Evolutionary conservation across 1,140 invertebrate genomes (phyloP), one percentile per base, ranked within the genome.

Genomic region (Condylostylus longicornis): DNA sequence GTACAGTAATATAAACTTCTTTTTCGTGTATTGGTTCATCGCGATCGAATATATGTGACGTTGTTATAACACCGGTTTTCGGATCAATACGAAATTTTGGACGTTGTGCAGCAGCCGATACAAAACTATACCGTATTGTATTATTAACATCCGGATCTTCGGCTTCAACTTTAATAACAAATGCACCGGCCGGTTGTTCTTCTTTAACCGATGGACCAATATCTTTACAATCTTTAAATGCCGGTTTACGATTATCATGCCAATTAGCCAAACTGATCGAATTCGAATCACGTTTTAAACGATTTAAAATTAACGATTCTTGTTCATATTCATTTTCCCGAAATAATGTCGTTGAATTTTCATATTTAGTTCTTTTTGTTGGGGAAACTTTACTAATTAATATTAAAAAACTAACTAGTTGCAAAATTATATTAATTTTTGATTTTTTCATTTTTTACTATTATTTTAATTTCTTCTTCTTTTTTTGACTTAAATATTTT

Each of bases 1-100:
- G 71, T 3, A 85, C 77, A 2, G 77, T 81, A 6, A 61, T 49
- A 32, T 60, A 61, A 2, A 58, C 57, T 61, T 84, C 80, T 53
- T 88, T 89, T 52, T 89, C 82, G 45, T 82, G 69, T 10, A 72
- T 70, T 7, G 85, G 85, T 49, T 88, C 84, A 54, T 90, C 86
- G 42, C 85, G 71, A 61, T 90, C 83, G 49, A 89, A 78, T 29
- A 70, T 67, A 54, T 77, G 72, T 29, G 72, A 75, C 12, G 85
- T 88, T 28, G 59, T 74, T 33, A 90, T 81, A 28, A 68, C 65
- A 12, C 85, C 85, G 12, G 79, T 78, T 5, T 58, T 54, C 22
- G 77, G 68, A 53, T 87, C 72, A 30, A 90, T 85, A 36, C 70
- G 67, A 55, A 90, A 88, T 52, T 82, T 78, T 20, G 74, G 64